Base-by-base conservation (phyloP, 2,888 invertebrate species). In the Cataglyphis rosenhaueri region DNA sequence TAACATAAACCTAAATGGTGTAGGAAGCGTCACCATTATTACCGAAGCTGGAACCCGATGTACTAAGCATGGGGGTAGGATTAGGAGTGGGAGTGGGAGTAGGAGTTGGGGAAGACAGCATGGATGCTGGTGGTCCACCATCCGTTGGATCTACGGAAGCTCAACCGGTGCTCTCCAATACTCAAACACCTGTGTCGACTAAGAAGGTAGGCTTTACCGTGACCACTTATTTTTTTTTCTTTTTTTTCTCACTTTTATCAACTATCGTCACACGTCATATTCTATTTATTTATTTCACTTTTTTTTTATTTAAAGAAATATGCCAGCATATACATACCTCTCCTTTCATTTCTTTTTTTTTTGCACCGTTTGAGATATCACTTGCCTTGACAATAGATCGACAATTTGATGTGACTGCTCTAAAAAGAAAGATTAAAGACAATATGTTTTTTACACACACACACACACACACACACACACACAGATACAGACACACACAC, bases 71-170 rank as follows among this genome's bases (percentile, higher is more conserved):
- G 91, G 94, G 94, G 92, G 92, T 92, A 90, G 94, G 93, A 93
- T 92, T 94, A 89, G 93, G 93, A 90, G 93, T 93, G 88, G 93
- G 93, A 88, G 93, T 93, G 87, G 91, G 91, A 85, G 91, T 91
- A 85, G 91, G 91, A 90, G 92, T 92, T 85, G 94, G 94, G 87
- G 94, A 94, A 85, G 94, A 94, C 93, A 94, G 94, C 92, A 94
- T 94, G 94, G 94, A 94, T 87, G 94, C 94, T 93, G 97, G 97
- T 84, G 96, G 97, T 94, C 96, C 98, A 93, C 96, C 96, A 1
- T 98, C 98, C 0, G 96, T 98, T 18, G 97, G 97, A 68, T 98
- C 98, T 82, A 90, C 92, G 85, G 94, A 94, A 92, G 93, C 94
- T 92, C 94, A 94, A 92, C 94, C 94, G 89, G 93, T 94, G 90